Percentiles rank a stretch among this genome's conserved stretches.
Evolutionary conservation across 2,888 invertebrate species (phyloP).

Genomic region (Sipha maydis): DNA sequence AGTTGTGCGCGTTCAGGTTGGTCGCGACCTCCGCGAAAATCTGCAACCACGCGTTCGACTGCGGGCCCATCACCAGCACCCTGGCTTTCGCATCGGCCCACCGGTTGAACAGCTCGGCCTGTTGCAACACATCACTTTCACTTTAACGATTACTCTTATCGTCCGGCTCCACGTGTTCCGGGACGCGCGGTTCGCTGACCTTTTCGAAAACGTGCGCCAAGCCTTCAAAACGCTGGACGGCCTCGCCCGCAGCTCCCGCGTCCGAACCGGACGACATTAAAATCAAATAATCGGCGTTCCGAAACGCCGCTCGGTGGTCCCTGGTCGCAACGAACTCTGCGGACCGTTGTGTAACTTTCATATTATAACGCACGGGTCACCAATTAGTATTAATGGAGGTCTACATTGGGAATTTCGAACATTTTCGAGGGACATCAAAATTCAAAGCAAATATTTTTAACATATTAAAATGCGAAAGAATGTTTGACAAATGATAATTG

Average conservation of each 20-base stretch:
- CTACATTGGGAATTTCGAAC: too few species aligned
- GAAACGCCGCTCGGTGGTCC: slow-evolving; percentile 6
- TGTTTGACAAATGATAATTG: too few species aligned
- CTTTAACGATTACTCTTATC: too few species aligned
- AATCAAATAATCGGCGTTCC: slow-evolving; percentile 24
- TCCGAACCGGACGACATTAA: neutral
- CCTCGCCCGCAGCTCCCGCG: too few species aligned
- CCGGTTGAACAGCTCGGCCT: slow-evolving; percentile 24
- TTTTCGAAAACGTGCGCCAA: slow-evolving; percentile 12
- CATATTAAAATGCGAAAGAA: too few species aligned
- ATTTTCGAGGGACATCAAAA: too few species aligned
- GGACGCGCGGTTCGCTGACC: neutral
- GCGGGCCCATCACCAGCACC: slow-evolving; percentile 17
- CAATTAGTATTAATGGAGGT: too few species aligned
- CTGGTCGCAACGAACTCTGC: slow-evolving; percentile 26
- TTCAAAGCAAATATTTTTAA: too few species aligned
- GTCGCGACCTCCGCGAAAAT: slow-evolving; percentile 31
- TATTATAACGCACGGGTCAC: too few species aligned
- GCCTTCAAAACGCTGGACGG: neutral
- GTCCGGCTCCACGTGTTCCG: too few species aligned
- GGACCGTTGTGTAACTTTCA: neutral
- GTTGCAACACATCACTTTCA: too few species aligned
- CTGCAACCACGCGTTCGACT: slow-evolving; percentile 26
- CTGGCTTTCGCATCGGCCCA: slow-evolving; percentile 2
- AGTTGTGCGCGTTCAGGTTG: neutral